Evolutionary conservation across 1,140 invertebrate species (phyloP).

Genomic region (Drosophila sucinea): DNA sequence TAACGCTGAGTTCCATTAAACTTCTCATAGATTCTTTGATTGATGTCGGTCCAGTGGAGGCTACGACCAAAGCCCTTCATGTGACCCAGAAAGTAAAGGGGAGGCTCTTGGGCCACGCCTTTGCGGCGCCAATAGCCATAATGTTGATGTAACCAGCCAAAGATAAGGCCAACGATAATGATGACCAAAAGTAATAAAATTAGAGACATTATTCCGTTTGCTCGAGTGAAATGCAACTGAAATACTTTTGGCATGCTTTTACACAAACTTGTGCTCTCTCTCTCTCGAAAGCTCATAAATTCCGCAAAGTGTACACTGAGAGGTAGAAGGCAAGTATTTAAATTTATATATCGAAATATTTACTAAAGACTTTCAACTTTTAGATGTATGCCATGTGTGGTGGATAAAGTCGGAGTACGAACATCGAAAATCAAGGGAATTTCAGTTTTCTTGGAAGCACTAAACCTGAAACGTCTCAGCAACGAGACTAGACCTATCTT

Average conservation of each 20-base stretch:
- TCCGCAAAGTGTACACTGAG: neutral
- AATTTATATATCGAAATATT: neutral
- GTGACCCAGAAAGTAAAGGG: constrained; percentile 52
- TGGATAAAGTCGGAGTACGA: constrained; percentile 20
- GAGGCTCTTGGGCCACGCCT: constrained; percentile 72
- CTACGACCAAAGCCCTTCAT: constrained; percentile 56
- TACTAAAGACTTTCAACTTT: constrained; percentile 48
- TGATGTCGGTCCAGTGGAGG: constrained; percentile 66
- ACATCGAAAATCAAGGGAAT: constrained; percentile 38
- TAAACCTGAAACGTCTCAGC: constrained; percentile 81
- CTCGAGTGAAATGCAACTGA: constrained; percentile 34
- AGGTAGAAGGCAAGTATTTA: constrained; percentile 4
- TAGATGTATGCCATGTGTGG: constrained; percentile 48
- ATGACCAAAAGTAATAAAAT: constrained; percentile 29
- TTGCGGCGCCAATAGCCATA: constrained; percentile 83
- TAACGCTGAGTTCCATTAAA: constrained; percentile 46
- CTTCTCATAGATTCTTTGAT: constrained; percentile 51
- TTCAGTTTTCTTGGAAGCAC: constrained; percentile 45
- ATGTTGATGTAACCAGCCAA: constrained; percentile 37
- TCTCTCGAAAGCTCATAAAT: neutral
- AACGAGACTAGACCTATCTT: constrained; percentile 84
- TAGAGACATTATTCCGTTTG: constrained; percentile 35
- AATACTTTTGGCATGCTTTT: constrained; percentile 31
- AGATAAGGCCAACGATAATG: constrained; percentile 27
- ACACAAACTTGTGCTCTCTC: neutral